These are phyloP conservation scores for Aromia moschata DNA, from an alignment of 2,888 invertebrate genomes.

Conservation along the genomic window DNA sequence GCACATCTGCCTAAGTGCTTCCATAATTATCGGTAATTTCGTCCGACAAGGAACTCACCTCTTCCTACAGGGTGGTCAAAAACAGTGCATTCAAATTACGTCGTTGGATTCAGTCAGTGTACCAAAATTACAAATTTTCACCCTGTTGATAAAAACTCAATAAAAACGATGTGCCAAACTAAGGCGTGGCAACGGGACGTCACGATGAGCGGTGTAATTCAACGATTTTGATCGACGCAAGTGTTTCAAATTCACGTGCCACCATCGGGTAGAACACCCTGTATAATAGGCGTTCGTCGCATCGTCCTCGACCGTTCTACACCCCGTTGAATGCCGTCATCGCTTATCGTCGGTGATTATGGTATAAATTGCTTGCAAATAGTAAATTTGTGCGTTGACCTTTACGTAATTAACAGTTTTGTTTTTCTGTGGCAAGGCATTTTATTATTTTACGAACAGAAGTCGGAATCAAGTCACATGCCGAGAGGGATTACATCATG, in stretches of 20 bases:
- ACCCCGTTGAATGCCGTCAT: background rate
- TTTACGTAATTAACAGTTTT: slow-evolving; percentile 9
- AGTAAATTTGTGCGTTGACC: slow-evolving; percentile 5
- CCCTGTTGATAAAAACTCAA: no score
- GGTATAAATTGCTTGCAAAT: slow-evolving; percentile 1
- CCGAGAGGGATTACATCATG: slow-evolving; percentile 11
- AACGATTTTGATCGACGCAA: no score
- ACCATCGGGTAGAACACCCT: background rate
- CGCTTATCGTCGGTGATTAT: background rate
- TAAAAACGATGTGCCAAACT: no score
- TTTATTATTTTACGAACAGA: slow-evolving; percentile 10
- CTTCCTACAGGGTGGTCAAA: slow-evolving; percentile 4
- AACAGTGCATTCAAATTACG: no score
- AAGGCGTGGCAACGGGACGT: no score
- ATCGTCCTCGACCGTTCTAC: background rate
- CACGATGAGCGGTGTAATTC: no score
- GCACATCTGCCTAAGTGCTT: slow-evolving; percentile 6
- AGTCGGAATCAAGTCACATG: slow-evolving; percentile 6
- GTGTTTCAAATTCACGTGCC: no score
- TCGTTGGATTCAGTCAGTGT: no score
- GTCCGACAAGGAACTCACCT: slow-evolving; percentile 5
- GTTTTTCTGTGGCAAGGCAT: background rate
- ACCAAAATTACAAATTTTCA: no score
- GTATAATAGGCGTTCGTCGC: background rate
- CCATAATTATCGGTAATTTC: background rate